These are phyloP conservation scores for Pungitius pungitius DNA, from an alignment of 2,113 vertebrate species.

Conservation along the genomic window DNA sequence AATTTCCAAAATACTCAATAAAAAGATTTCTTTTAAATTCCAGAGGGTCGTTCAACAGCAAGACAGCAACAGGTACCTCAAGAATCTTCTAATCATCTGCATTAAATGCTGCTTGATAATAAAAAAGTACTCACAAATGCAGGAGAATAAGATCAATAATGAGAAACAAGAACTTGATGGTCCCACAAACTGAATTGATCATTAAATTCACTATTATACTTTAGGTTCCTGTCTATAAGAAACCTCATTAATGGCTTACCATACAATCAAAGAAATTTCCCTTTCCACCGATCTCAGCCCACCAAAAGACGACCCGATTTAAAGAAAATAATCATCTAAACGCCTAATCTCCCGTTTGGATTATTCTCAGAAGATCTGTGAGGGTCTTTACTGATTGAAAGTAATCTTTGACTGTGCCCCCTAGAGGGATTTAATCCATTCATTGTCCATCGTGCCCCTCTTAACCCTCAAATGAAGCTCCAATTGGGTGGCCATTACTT, in stretches of 20 bases:
- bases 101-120: neutral
- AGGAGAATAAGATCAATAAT: neutral
- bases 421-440: constrained; percentile 66
- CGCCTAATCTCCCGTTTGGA: constrained; percentile 42
- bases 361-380: constrained; percentile 26
- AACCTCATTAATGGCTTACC: neutral
- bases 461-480: constrained; percentile 42
- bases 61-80: neutral
- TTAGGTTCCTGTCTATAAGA: neutral
- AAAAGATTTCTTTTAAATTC: neutral
- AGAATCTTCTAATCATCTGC: neutral
- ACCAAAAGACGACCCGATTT: constrained; percentile 11
- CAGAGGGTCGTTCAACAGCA: neutral
- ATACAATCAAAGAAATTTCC: neutral
- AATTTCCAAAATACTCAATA: neutral
- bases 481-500: constrained; percentile 67
- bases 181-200: neutral
- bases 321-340: constrained; percentile 24
- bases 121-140: neutral
- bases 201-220: neutral
- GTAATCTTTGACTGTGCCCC: constrained; percentile 55
- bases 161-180: neutral
- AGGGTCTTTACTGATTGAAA: constrained; percentile 41
- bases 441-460: constrained; percentile 52
- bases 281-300: neutral